phyloP scores from a whole-genome alignment of 2,113 vertebrate species.

The Pyxicephalus adspersus region DNA sequence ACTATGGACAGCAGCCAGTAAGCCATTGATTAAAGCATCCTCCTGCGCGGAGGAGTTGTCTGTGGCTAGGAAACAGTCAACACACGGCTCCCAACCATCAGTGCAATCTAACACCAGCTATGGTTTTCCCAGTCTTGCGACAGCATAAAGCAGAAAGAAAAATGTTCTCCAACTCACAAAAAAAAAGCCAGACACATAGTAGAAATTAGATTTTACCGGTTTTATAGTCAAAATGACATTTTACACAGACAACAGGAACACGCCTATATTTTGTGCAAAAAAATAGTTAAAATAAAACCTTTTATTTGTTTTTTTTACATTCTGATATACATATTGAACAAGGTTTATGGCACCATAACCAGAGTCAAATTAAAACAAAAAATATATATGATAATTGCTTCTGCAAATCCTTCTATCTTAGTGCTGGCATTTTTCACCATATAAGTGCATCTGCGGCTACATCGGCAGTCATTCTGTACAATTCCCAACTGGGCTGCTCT shows the following conservation, averaged over 20 bases:
- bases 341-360: conserved; percentile 82
- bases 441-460: conserved; percentile 58
- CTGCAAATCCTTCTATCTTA: conserved; percentile 67
- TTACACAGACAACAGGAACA: conserved; percentile 78
- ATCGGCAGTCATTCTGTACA: neutral
- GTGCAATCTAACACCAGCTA: no score
- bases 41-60: no score
- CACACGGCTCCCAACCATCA: no score
- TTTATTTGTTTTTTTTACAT: conserved; percentile 72
- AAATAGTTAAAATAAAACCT: conserved; percentile 84
- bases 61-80: no score
- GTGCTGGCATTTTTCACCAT: conserved; percentile 73
- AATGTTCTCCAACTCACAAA: neutral
- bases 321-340: conserved; percentile 83
- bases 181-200: conserved; percentile 55
- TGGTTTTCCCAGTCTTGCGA: neutral
- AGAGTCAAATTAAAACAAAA: conserved; percentile 70
- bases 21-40: no score
- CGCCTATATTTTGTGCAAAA: conserved; percentile 78
- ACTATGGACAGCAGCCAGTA: no score
- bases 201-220: conserved; percentile 71
- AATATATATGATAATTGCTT: conserved; percentile 65
- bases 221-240: conserved; percentile 78
- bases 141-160: neutral
- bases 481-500: neutral